These are phyloP conservation scores for Philotrypesis tridentata DNA, from an alignment of 1,140 invertebrate species.

Conservation along the genomic window DNA sequence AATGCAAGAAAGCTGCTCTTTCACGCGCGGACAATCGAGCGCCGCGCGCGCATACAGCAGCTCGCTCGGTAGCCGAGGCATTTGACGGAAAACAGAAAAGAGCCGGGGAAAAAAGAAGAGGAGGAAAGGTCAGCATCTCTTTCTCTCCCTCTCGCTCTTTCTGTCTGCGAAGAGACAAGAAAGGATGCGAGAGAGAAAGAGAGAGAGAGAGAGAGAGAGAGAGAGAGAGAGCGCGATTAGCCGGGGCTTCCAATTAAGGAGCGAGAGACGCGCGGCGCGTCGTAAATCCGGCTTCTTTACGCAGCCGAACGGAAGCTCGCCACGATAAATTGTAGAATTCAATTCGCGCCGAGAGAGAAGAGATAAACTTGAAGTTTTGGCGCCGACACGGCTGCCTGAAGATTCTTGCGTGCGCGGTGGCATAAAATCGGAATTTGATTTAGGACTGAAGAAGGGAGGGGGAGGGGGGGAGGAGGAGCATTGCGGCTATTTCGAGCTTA, in stretches of 20 bases:
- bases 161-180: conserved; percentile 15
- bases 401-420: conserved; percentile 3
- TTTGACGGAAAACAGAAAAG: conserved; percentile 28
- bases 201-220: no score
- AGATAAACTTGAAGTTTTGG: conserved; percentile 36
- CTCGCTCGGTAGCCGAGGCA: conserved; percentile 31
- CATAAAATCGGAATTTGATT: conserved; percentile 39
- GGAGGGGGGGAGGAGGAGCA: background rate
- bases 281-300: conserved; percentile 70
- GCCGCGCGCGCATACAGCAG: no score
- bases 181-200: conserved; percentile 32
- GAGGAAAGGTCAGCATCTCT: conserved; percentile 11
- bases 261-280: conserved; percentile 50
- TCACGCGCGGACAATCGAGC: background rate
- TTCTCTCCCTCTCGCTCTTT: background rate
- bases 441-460: background rate
- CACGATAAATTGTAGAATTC: conserved; percentile 73
- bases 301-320: conserved; percentile 71
- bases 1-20: background rate
- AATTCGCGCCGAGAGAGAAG: conserved; percentile 61
- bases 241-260: conserved; percentile 67
- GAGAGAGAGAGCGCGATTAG: conserved; percentile 59
- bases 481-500: conserved; percentile 16
- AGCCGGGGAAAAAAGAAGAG: background rate
- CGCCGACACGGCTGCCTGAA: conserved; percentile 37